Base-by-base conservation (phyloP, 2,888 invertebrate species). In the Meghimatium bilineatum region DNA sequence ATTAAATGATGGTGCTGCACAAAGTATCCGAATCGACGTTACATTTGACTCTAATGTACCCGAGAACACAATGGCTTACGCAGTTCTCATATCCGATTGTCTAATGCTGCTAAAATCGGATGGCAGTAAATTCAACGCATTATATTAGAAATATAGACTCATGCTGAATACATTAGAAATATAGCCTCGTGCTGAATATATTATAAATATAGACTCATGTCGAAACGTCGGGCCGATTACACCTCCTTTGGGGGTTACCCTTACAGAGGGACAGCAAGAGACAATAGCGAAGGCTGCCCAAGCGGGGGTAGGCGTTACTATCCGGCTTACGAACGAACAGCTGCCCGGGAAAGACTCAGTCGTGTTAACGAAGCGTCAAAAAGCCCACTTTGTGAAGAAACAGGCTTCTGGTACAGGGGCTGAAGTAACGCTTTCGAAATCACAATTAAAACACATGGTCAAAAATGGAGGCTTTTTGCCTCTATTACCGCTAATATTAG, bases 201-300 rank as follows among this genome's bases (percentile, higher is more conserved):
- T 69, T 69, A 26, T 69, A n/a, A 44, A 2, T 23, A 44, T 38
- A n/a, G 14, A 26, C 72, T 72, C 44, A n/a, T 44, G 8, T n/a
- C 38, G 72, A 44, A 26, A 12, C 72, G 44, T 26, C 32, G 44
- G 44, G 72, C n/a, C n/a, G n/a, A n/a, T n/a, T n/a, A n/a, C n/a
- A n/a, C n/a, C n/a, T n/a, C n/a, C n/a, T n/a, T n/a, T n/a, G n/a
- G n/a, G n/a, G n/a, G n/a, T n/a, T n/a, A n/a, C n/a, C n/a, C n/a
- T n/a, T n/a, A 72, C 10, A 44, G n/a, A 12, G n/a, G n/a, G n/a
- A n/a, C n/a, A n/a, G n/a, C n/a, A n/a, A n/a, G n/a, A n/a, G n/a
- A n/a, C n/a, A n/a, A 10, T 72, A n/a, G 72, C 44, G 5, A 72
- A 72, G n/a, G 72, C 72, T 72, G 72, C 72, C 8, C 38, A 14